Conservation (phyloP, 2,888 invertebrate genomes). For the Caenorhabditis japonica region DNA sequence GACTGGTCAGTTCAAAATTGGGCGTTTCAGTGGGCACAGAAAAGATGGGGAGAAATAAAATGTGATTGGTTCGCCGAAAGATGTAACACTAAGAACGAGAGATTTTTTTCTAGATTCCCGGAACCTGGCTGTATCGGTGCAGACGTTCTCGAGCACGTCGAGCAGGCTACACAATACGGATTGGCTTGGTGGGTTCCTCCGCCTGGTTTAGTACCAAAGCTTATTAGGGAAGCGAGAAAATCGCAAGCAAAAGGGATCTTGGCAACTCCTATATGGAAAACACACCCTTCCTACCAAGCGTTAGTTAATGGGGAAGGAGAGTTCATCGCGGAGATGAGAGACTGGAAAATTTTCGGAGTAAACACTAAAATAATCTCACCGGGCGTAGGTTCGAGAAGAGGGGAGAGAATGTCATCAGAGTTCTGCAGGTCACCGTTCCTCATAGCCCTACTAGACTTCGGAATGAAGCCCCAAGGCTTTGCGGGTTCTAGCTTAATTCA, state of each 20-base stretch:
- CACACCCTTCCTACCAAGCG: conserved; percentile 2
- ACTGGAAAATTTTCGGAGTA: background rate
- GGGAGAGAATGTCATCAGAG: background rate
- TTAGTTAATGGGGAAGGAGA: background rate
- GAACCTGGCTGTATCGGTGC: background rate
- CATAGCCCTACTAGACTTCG: conserved; percentile 6
- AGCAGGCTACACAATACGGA: background rate
- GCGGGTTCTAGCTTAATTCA: background rate
- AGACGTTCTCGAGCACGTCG: conserved; percentile 4
- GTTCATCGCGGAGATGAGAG: background rate
- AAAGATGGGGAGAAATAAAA: background rate
- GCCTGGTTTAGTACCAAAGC: background rate
- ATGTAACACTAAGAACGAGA: background rate
- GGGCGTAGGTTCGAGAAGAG: background rate
- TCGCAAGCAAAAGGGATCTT: background rate
- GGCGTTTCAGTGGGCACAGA: background rate
- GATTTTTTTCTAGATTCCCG: background rate
- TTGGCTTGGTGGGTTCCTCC: conserved; percentile 17
- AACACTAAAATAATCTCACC: background rate
- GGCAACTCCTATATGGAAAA: conserved; percentile 4
- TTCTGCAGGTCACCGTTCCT: conserved; percentile 2
- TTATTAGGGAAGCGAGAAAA: background rate
- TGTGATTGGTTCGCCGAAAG: too few relatives aligned
- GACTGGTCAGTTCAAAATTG: background rate
- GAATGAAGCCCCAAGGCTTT: conserved; percentile 3